Base-by-base conservation (phyloP, 2,888 invertebrate species). In the Tinea trinotella region DNA sequence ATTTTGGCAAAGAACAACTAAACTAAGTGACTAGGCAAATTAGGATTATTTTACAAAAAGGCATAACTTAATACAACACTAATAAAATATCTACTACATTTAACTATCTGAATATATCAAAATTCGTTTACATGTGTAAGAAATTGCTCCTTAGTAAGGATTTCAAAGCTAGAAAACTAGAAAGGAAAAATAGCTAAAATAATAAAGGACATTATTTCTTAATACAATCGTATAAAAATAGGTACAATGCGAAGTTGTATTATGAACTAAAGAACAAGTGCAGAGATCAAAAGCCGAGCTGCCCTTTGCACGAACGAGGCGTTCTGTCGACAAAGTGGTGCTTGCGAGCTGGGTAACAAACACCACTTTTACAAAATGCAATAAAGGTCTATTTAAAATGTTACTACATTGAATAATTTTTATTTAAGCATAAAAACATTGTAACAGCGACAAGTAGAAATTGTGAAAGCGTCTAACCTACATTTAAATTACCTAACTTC, bases 261-360 rank as follows among this genome's bases (percentile, higher is more conserved):
- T 36, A 13, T 3, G 7, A 40, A 40, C 40, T 40, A 40, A 12
- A 12, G 2, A 40, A 40, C n/a, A n/a, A 36, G 3, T 22, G 22
- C n/a, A 36, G 10, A 36, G 36, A 36, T 36, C 40, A 40, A 40
- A 30, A 40, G 40, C 17, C 12, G 17, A 3, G 13, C 17, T 40
- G 40, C 17, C 17, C 13, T 40, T 40, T 40, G 30, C 17, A 12
- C 13, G 40, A 40, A 13, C 2, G 40, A 40, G 40, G 40, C 5
- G 2, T 17, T 40, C 40, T 40, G 40, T 4, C 40, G 40, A 40
- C 40, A 40, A 40, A 40, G 40, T 7, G 17, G 17, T 17, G 40
- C 46, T 17, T 46, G 46, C 19, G 46, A 46, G 46, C 19, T 46
- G 46, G 46, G 46, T 4, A 46, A 40, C 40, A 40, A 40, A 13